Conservation (phyloP, 2,888 invertebrate species). For the Auanema freiburgensis region DNA sequence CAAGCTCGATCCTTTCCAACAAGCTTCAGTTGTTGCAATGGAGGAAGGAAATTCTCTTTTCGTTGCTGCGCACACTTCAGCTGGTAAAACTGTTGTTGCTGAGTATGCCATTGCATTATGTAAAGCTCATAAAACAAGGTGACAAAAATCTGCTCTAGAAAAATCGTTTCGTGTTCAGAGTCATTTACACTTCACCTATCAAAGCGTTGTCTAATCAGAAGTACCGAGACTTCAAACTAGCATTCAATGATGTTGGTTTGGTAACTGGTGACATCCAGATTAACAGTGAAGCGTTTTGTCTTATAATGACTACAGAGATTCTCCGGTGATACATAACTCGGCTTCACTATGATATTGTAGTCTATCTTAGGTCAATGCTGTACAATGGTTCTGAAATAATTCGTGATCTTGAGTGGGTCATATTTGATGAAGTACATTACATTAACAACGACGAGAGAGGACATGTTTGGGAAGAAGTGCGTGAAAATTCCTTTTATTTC, state of each 20-base stretch:
- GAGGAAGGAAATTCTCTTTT: slow-evolving; percentile 89
- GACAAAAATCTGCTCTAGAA: not conserved
- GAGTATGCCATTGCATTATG: slow-evolving; percentile 98
- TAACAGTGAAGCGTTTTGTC: slow-evolving; percentile 86
- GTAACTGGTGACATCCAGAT: slow-evolving; percentile 95
- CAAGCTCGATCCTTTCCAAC: slow-evolving; percentile 93
- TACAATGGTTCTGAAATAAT: slow-evolving; percentile 90
- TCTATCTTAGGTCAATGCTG: slow-evolving; percentile 77
- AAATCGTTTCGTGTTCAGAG: slow-evolving; percentile 34
- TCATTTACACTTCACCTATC: slow-evolving; percentile 95
- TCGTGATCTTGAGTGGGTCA: slow-evolving; percentile 94
- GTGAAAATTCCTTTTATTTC: not conserved
- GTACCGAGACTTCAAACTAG: slow-evolving; percentile 88
- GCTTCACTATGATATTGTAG: not conserved
- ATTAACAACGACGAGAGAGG: slow-evolving; percentile 95
- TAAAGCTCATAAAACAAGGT: slow-evolving; percentile 70
- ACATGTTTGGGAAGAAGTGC: slow-evolving; percentile 93
- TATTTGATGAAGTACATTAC: slow-evolving; percentile 99
- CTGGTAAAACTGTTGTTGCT: slow-evolving; percentile 93
- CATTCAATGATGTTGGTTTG: slow-evolving; percentile 88
- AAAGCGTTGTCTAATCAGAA: slow-evolving; percentile 99
- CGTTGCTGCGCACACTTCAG: slow-evolving; percentile 98
- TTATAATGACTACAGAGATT: slow-evolving; percentile 99
- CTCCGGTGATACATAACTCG: slow-evolving; percentile 69
- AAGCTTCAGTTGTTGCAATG: slow-evolving; percentile 88